Percentiles rank a stretch among this genome's conserved stretches.
These are phyloP conservation scores for Hycleus cichorii DNA, from an alignment of 1,140 invertebrate species.

Conservation along the genomic window DNA sequence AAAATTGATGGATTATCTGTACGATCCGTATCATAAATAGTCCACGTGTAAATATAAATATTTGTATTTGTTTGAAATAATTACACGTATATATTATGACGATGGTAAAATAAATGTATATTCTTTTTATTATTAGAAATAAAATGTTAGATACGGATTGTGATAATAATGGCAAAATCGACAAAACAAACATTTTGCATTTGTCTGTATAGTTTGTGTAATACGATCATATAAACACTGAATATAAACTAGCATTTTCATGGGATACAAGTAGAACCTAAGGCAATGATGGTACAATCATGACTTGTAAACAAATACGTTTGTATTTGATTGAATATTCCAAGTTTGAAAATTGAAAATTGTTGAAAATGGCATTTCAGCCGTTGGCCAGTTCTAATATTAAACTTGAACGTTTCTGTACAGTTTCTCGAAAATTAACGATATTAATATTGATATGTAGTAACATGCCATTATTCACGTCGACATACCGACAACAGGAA, in stretches of 20 bases:
- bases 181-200: slow-evolving; percentile 15
- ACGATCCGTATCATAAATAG: background rate
- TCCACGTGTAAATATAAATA: slow-evolving; percentile 4
- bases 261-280: slow-evolving; percentile 18
- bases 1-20: too few relatives aligned
- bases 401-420: slow-evolving; percentile 7
- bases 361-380: slow-evolving; percentile 14
- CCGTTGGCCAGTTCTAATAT: slow-evolving; percentile 3
- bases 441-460: slow-evolving; percentile 6
- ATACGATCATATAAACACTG: slow-evolving; percentile 12
- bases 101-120: too few relatives aligned
- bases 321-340: slow-evolving; percentile 14
- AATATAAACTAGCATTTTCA: slow-evolving; percentile 7
- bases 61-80: slow-evolving; percentile 5
- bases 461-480: slow-evolving; percentile 6
- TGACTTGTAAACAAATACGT: slow-evolving; percentile 22
- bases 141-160: slow-evolving; percentile 7
- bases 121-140: background rate
- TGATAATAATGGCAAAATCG: slow-evolving; percentile 10
- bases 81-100: background rate
- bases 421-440: slow-evolving; percentile 4
- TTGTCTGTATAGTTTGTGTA: slow-evolving; percentile 3
- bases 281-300: slow-evolving; percentile 18
- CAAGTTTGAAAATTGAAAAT: slow-evolving; percentile 22
- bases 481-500: slow-evolving; percentile 1